Evolutionary conservation across 2,888 invertebrate genomes (phyloP).

Genomic region (Eupeodes latifasciatus): DNA sequence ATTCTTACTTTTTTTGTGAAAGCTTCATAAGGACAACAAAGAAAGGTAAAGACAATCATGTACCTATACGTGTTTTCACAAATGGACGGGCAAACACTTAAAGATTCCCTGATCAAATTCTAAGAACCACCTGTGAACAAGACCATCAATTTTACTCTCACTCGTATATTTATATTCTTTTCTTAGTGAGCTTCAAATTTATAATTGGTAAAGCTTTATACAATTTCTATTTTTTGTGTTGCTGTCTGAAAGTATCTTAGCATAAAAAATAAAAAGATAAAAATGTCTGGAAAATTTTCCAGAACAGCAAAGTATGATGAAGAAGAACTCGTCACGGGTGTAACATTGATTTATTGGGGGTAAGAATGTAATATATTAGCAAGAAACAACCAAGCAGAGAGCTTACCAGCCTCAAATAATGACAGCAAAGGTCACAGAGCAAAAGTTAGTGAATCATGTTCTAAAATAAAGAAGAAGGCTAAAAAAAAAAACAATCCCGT

Average conservation of each 20-base stretch:
- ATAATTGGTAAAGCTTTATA: slow-evolving; percentile 59
- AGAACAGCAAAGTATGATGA: slow-evolving; percentile 36
- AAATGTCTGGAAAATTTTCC: slow-evolving; percentile 26
- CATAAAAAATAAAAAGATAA: slow-evolving; percentile 15
- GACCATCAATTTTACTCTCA: slow-evolving; percentile 48
- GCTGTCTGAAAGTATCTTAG: neutral
- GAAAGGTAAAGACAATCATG: neutral
- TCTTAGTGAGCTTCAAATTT: slow-evolving; percentile 23
- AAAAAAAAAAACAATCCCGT: neutral
- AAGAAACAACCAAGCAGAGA: slow-evolving; percentile 18
- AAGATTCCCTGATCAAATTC: slow-evolving; percentile 48
- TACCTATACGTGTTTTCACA: neutral
- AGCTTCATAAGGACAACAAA: neutral
- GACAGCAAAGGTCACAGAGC: slow-evolving; percentile 60
- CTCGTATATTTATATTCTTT: neutral
- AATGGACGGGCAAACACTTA: neutral
- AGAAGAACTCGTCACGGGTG: slow-evolving; percentile 53
- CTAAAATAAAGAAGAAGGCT: neutral
- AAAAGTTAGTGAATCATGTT: slow-evolving; percentile 40
- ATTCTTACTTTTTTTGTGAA: neutral
- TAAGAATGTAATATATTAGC: slow-evolving; percentile 61
- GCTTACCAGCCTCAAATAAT: slow-evolving; percentile 56
- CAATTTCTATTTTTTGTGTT: slow-evolving; percentile 3
- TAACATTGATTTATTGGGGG: slow-evolving; percentile 71
- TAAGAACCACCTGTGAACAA: slow-evolving; percentile 56